Evolutionary conservation across 2,797 vertebrate genomes (phyloP), one percentile per base, ranked within the genome.

Genomic region (Hyperoplus immaculatus): DNA sequence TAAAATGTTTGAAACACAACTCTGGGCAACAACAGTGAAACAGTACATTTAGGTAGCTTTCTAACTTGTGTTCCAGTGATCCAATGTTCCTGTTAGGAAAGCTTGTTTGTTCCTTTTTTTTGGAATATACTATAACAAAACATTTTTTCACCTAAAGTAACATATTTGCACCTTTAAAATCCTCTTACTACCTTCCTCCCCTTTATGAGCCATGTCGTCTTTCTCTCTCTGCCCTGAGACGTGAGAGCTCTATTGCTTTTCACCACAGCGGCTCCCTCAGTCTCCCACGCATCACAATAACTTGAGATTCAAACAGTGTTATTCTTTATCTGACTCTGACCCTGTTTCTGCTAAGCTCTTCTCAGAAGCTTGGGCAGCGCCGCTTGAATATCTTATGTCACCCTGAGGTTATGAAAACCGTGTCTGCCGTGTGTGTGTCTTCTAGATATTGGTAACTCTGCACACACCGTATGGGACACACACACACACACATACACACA

Each of bases 291-390:
- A 62, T 29, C 71, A 70, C 69, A 39, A 58, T 69, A 61, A 81
- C 73, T 64, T 75, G n/a, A 73, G 56, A 86, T 79, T 88, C 54
- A 76, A 78, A 81, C n/a, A 4, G 57, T 47, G 54, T 72, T 78
- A 11, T 66, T 81, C 58, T 84, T 87, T 72, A 86, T 90, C 79
- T 83, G 69, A 73, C 71, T 80, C 70, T 82, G 74, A 77, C 72
- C 75, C 70, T 85, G 77, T 77, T 83, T 84, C 72, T 71, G 38
- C 60, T 69, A 72, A 78, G 77, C 78, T 46, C 63, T 73, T 80
- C 82, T 78, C 80, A 75, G 59, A 77, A 71, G 71, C 69, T 75
- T 1, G 3, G 57, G 16, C 57, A 56, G 41, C 13, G 36, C 51
- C 49, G 72, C 72, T 65, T 58, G 61, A 78, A 74, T 63, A 82